Base-by-base conservation (phyloP, 2,888 invertebrate species). In the Biston betularia region DNA sequence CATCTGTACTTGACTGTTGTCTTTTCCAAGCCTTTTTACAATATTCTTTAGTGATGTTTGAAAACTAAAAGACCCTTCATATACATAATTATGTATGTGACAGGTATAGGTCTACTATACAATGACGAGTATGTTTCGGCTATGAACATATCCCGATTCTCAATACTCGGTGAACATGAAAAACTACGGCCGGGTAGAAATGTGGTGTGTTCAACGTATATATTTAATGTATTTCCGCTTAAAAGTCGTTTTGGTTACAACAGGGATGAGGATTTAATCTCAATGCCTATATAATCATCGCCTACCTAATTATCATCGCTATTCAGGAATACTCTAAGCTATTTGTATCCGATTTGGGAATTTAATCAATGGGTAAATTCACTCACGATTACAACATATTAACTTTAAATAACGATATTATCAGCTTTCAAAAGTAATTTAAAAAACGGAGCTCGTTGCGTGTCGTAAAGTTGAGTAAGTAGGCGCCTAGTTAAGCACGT, bases 1-100 rank as follows among this genome's bases (percentile, higher is more conserved):
- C 46, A 50, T 48, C 69, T 69, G 84, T 89, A 87, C 82, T 71
- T 42, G 12, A 7, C 65, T 80, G 80, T 84, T 82, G 82, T 85
- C 85, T 85, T 45, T 45, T 85, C 83, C 70, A 75, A 45, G 38
- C 79, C 85, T 89, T 90, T 89, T 90, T 89, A 88, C 81, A 78
- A 82, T 89, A 87, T 82, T 85, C 82, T 87, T 85, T 85, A 87
- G 81, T 86, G 84, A 87, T 79, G 86, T 88, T 80, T 82, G 86
- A 86, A 88, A 85, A 89, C 10, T 53, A 9, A 5, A 9, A 45
- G 44, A 6, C 6, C 88, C 42, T 89, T 89, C 88, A 87, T 92
- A 89, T 89, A 82, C 68, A 83, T 24, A n/a, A n/a, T n/a, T n/a
- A n/a, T n/a, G n/a, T n/a, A 24, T 45, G 45, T 45, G 8, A 7